Evolutionary conservation across 2,888 invertebrate genomes (phyloP), one percentile per base, ranked within the genome.

Genomic region (Eupithecia exiguata): DNA sequence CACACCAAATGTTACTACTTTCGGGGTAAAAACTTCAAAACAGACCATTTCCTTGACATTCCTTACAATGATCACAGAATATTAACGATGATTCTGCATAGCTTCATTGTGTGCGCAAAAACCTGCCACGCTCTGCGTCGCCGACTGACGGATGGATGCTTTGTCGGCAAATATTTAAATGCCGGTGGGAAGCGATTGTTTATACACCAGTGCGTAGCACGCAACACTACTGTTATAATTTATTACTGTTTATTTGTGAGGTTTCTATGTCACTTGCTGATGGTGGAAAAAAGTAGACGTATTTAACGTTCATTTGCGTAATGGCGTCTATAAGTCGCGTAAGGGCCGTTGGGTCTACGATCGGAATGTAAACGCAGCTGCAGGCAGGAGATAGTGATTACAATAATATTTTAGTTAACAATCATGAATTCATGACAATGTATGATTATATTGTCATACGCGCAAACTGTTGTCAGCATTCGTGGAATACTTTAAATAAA

Each of bases 151-250:
- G 88, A 90, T 90, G 70, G 67, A 65, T 36, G 88, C 87, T 88
- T 88, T 88, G 87, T 82, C 89, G 88, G 87, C 84, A 84, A 87
- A 86, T 88, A 89, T 89, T 88, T 89, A 87, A 89, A 89, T 86
- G 85, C 83, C 53, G 74, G 73, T 77, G 77, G 75, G 72, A 77
- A 70, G 12, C 43, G 16, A 74, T 68, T 71, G 62, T 71, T 71
- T 66, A 71, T 74, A 70, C 74, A 68, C 25, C 43, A 75, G 46
- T 71, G 73, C 69, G 63, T 70, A 69, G 30, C 72, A 70, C 70
- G 72, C 75, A 68, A 75, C 30, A 35, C 9, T 74, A 74, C 66
- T 40, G 46, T 18, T 49, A 43, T 53, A 36, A 65, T 35, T 16
- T 36, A 70, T 65, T 66, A 70, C 69, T 65, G 49, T 25, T 63